Conservation (phyloP, 2,797 vertebrate genomes). For the Sebastes cheni region DNA sequence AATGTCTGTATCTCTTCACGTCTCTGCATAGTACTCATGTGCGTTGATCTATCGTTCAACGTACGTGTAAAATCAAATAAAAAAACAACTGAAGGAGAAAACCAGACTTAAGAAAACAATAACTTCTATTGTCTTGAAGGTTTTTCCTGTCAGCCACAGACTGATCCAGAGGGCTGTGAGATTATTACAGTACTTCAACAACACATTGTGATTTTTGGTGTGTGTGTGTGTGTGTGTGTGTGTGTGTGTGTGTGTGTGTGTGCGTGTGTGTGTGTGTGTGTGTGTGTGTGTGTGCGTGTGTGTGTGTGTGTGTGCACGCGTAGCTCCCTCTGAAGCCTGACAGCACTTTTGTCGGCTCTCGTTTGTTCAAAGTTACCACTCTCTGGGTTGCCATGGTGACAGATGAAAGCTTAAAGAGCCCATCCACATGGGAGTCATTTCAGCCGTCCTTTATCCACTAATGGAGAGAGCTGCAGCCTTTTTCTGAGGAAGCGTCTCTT, state of each 20-base stretch:
- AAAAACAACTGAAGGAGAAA: too few species aligned
- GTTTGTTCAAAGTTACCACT: slow-evolving; percentile 44
- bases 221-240: background rate
- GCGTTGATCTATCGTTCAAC: too few species aligned
- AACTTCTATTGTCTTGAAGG: background rate
- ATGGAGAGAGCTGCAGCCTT: slow-evolving; percentile 40
- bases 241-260: too few species aligned
- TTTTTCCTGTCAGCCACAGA: background rate
- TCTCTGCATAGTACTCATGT: too few species aligned
- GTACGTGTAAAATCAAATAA: too few species aligned
- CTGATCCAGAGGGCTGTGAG: background rate
- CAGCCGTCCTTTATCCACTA: slow-evolving; percentile 36
- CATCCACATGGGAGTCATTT: slow-evolving; percentile 47
- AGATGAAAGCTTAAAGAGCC: slow-evolving; percentile 45
- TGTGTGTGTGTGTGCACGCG: background rate
- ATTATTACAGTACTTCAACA: background rate
- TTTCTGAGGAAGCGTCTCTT: slow-evolving; percentile 7
- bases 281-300: too few species aligned
- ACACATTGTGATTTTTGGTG: background rate
- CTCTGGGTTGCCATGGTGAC: slow-evolving; percentile 52
- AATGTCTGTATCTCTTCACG: too few species aligned
- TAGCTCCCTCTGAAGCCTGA: background rate
- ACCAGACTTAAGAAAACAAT: background rate
- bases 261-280: too few species aligned
- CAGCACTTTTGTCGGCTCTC: slow-evolving; percentile 15